Conservation (phyloP, 2,888 invertebrate genomes). For the Hirtodrosophila cameraria region DNA sequence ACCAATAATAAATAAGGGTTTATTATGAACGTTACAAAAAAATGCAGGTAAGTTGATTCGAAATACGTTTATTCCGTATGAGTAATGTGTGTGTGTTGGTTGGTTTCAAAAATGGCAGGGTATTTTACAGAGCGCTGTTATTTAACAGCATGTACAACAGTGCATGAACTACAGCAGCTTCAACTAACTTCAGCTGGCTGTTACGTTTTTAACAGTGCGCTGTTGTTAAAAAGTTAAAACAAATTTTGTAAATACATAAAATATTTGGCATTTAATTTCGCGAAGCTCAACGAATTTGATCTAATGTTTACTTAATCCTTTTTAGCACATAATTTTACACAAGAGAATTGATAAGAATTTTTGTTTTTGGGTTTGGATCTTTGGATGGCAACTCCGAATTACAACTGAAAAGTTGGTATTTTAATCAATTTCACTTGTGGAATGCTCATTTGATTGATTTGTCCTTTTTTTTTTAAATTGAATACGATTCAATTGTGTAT, state of each 20-base stretch:
- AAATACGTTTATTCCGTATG: conserved; percentile 10
- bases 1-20: conserved; percentile 31
- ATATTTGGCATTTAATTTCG: conserved; percentile 77
- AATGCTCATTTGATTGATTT: conserved; percentile 51
- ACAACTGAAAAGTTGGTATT: conserved; percentile 41
- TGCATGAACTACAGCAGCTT: conserved; percentile 14
- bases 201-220: conserved; percentile 22
- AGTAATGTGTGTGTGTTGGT: conserved; percentile 10
- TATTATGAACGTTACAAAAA: conserved; percentile 14
- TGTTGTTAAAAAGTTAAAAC: conserved; percentile 39
- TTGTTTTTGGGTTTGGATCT: conserved; percentile 58
- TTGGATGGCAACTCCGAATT: conserved; percentile 61
- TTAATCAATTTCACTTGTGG: conserved; percentile 58
- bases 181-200: conserved; percentile 9
- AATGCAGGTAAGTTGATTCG: conserved; percentile 53
- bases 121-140: conserved; percentile 37
- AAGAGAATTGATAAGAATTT: conserved; percentile 47
- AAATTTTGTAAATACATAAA: conserved; percentile 67
- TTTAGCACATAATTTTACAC: conserved; percentile 58
- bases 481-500: conserved; percentile 11
- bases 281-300: conserved; percentile 68
- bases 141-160: conserved; percentile 27
- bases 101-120: conserved; percentile 47
- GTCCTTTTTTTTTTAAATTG: conserved; percentile 14
- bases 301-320: conserved; percentile 20